Evolutionary conservation across 2,113 vertebrate genomes (phyloP).

Genomic region (Andinoacara biseriatus): DNA sequence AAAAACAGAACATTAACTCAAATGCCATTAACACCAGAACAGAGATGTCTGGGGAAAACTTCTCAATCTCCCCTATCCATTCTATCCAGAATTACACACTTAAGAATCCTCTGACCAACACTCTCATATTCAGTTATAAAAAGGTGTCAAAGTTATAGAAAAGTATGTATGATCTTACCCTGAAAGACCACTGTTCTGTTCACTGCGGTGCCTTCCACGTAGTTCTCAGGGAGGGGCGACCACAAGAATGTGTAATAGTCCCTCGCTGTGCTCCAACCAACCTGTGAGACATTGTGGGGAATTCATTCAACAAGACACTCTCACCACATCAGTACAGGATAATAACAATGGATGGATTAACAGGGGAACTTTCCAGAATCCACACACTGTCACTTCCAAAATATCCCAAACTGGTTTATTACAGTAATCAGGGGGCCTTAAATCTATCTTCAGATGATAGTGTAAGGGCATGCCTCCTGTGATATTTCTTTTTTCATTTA

Average conservation of each 20-base stretch:
- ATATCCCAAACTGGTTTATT: conserved; percentile 41
- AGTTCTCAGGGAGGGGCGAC: conserved; percentile 94
- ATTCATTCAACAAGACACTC: conserved; percentile 51
- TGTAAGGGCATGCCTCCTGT: neutral
- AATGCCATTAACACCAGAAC: conserved; percentile 27
- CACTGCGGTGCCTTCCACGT: conserved; percentile 89
- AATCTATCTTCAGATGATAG: conserved; percentile 15
- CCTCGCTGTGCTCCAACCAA: conserved; percentile 98
- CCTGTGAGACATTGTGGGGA: conserved; percentile 81
- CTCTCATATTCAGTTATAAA: conserved; percentile 47
- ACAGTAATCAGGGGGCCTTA: conserved; percentile 33
- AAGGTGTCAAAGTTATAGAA: conserved; percentile 71
- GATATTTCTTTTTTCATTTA: conserved; percentile 7
- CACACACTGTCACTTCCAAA: conserved; percentile 46
- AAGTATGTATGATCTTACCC: conserved; percentile 81
- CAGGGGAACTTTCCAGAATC: conserved; percentile 42
- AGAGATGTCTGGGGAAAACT: conserved; percentile 32
- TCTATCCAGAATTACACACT: conserved; percentile 49
- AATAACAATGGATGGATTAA: conserved; percentile 60
- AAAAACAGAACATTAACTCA: conserved; percentile 46
- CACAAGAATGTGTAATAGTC: conserved; percentile 99
- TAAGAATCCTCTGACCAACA: conserved; percentile 43
- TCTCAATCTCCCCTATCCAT: conserved; percentile 45
- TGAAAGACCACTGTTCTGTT: conserved; percentile 95
- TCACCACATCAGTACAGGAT: conserved; percentile 61